Conservation (phyloP, 2,113 vertebrate genomes). For the Brachyhypopomus occidentalis region DNA sequence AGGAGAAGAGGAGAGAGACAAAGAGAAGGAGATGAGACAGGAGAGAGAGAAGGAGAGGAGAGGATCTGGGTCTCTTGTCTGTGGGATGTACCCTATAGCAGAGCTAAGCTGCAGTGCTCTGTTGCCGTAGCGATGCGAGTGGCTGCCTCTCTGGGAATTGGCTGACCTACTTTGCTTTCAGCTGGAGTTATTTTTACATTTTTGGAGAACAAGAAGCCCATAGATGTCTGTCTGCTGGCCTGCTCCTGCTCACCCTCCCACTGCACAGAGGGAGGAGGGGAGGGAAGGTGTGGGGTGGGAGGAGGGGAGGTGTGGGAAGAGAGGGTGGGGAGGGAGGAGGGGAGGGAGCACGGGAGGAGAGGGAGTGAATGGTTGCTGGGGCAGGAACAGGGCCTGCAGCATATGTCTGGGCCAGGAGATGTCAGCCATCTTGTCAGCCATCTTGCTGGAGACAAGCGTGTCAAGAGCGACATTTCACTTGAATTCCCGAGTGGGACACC, state of each 20-base stretch:
- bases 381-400: neutral
- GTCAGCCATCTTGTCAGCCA: slow-evolving; percentile 59
- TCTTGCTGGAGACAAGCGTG: slow-evolving; percentile 41
- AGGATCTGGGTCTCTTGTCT: neutral
- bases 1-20: too few relatives aligned
- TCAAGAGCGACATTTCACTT: neutral
- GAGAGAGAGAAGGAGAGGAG: neutral
- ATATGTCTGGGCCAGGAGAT: neutral
- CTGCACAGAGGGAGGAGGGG: slow-evolving; percentile 34
- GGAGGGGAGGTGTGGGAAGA: slow-evolving; percentile 60
- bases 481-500: neutral
- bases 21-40: neutral
- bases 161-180: slow-evolving; percentile 77
- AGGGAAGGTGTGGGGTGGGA: slow-evolving; percentile 59
- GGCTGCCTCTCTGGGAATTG: slow-evolving; percentile 69
- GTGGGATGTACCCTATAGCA: slow-evolving; percentile 39
- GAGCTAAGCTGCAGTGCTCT: slow-evolving; percentile 60
- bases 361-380: neutral
- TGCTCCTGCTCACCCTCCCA: slow-evolving; percentile 1
- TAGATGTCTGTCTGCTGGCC: slow-evolving; percentile 2
- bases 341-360: slow-evolving; percentile 38
- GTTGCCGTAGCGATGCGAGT: slow-evolving; percentile 54
- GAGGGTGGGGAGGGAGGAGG: neutral
- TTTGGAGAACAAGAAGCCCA: slow-evolving; percentile 66
- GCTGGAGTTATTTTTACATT: slow-evolving; percentile 77